These are phyloP conservation scores for Syrphus vitripennis DNA, from an alignment of 2,888 invertebrate genomes.

Conservation along the genomic window DNA sequence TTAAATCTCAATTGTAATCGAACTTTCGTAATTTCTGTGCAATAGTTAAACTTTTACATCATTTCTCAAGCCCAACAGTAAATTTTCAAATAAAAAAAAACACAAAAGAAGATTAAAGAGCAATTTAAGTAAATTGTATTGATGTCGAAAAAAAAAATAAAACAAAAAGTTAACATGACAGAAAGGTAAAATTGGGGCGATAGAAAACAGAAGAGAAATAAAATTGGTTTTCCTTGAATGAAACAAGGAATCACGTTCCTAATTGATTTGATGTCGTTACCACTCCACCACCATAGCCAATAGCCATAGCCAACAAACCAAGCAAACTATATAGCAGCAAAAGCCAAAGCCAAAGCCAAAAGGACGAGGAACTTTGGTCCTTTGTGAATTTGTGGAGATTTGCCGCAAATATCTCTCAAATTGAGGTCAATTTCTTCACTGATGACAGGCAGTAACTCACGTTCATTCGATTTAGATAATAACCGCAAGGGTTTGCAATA, in stretches of 20 bases:
- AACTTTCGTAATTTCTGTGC: background rate
- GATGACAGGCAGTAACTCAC: slow-evolving; percentile 66
- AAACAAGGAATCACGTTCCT: slow-evolving; percentile 59
- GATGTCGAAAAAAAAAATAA: slow-evolving; percentile 54
- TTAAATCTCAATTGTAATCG: background rate
- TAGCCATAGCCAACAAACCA: background rate
- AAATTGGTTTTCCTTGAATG: slow-evolving; percentile 56
- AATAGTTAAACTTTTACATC: background rate
- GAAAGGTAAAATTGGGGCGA: slow-evolving; percentile 58
- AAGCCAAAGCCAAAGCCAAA: background rate
- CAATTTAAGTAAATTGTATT: slow-evolving; percentile 65
- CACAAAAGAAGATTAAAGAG: slow-evolving; percentile 36
- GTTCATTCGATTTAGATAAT: slow-evolving; percentile 69
- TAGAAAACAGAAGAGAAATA: slow-evolving; percentile 40
- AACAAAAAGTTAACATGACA: slow-evolving; percentile 57
- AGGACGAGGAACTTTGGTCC: slow-evolving; percentile 15
- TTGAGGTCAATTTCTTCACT: slow-evolving; percentile 64
- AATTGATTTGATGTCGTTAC: slow-evolving; percentile 68
- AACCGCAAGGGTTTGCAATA: slow-evolving; percentile 38
- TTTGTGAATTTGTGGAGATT: slow-evolving; percentile 67
- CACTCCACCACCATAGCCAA: slow-evolving; percentile 14
- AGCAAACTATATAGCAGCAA: background rate
- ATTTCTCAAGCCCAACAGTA: background rate
- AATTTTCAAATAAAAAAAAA: slow-evolving; percentile 10
- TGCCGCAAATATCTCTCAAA: slow-evolving; percentile 63